A percentile compares a stretch with the other conserved stretches of the same genome.
Evolutionary conservation across 2,888 invertebrate genomes (phyloP).

Genomic region (Iselma pallidipennis): DNA sequence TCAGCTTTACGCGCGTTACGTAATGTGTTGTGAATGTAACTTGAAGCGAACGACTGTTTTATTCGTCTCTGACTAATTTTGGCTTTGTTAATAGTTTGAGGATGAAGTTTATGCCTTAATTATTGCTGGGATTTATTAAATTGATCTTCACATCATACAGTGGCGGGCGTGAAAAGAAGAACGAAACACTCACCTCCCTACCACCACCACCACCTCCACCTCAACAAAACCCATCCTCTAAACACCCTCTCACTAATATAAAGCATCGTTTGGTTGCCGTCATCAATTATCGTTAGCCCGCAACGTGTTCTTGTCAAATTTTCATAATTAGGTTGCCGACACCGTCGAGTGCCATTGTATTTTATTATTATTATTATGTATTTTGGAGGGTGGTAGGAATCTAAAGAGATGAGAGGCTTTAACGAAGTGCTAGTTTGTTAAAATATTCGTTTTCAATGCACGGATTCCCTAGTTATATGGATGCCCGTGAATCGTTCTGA

Average conservation of each 20-base stretch:
- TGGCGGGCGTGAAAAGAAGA: slow-evolving; percentile 43
- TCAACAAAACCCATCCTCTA: too few relatives aligned
- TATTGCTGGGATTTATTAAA: slow-evolving; percentile 52
- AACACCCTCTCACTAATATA: slow-evolving; percentile 40
- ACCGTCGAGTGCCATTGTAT: slow-evolving; percentile 51
- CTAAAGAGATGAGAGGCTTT: slow-evolving; percentile 32
- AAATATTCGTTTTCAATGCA: slow-evolving; percentile 35
- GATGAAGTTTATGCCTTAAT: slow-evolving; percentile 52
- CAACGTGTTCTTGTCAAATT: slow-evolving; percentile 55
- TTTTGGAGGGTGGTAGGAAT: background rate
- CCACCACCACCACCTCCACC: too few relatives aligned
- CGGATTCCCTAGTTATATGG: slow-evolving; percentile 16
- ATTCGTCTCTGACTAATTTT: slow-evolving; percentile 49
- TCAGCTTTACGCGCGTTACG: slow-evolving; percentile 31
- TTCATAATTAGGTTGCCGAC: slow-evolving; percentile 54
- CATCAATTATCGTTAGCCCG: slow-evolving; percentile 54
- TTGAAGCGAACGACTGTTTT: slow-evolving; percentile 46
- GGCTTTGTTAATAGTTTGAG: slow-evolving; percentile 53
- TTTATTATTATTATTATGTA: slow-evolving; percentile 10
- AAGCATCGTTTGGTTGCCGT: slow-evolving; percentile 33
- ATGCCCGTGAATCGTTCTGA: slow-evolving; percentile 31
- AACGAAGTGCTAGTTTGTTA: slow-evolving; percentile 48
- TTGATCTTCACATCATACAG: slow-evolving; percentile 37
- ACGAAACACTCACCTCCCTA: slow-evolving; percentile 33
- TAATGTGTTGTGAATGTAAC: slow-evolving; percentile 44